Percentiles rank a stretch among this genome's conserved stretches.
phyloP scores from a whole-genome alignment of 2,888 invertebrate genomes.

The Deilephila elpenor region DNA sequence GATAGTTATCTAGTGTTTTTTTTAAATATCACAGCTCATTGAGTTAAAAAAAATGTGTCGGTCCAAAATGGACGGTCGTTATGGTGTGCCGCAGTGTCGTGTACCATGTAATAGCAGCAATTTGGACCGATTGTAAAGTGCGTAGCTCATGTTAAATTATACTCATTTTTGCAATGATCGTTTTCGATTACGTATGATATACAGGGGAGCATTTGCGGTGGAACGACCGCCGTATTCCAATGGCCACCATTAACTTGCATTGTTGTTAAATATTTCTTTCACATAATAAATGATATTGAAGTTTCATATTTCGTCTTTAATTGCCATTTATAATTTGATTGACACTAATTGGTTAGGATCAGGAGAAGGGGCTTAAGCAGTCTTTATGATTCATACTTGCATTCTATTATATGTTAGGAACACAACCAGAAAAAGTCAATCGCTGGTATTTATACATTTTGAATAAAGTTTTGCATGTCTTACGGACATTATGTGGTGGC shows the following conservation, averaged over 20 bases:
- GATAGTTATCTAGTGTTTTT: constrained; percentile 38
- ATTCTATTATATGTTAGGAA: not conserved
- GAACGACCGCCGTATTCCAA: constrained; percentile 56
- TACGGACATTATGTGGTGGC: not conserved
- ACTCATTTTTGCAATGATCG: constrained; percentile 79
- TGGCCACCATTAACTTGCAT: constrained; percentile 26
- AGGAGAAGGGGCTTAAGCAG: not conserved
- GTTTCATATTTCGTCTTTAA: constrained; percentile 21
- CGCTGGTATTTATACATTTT: not conserved
- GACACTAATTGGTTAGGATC: constrained; percentile 3
- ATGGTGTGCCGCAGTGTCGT: constrained; percentile 67
- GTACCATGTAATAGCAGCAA: constrained; percentile 73
- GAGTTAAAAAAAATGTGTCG: constrained; percentile 49
- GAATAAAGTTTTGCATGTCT: not conserved
- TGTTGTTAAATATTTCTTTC: constrained; percentile 17
- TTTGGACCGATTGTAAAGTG: constrained; percentile 74
- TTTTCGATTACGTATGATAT: constrained; percentile 79
- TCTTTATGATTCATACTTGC: not conserved
- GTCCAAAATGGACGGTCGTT: constrained; percentile 62
- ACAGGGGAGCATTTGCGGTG: constrained; percentile 62
- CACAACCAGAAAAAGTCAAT: not conserved
- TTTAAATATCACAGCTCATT: constrained; percentile 42
- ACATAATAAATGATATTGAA: constrained; percentile 11
- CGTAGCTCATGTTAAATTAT: constrained; percentile 74
- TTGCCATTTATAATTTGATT: constrained; percentile 28